Percentiles rank a stretch among this genome's conserved stretches.
Evolutionary conservation across 1,140 invertebrate genomes (phyloP).

Genomic region (Glossosoma conforme): DNA sequence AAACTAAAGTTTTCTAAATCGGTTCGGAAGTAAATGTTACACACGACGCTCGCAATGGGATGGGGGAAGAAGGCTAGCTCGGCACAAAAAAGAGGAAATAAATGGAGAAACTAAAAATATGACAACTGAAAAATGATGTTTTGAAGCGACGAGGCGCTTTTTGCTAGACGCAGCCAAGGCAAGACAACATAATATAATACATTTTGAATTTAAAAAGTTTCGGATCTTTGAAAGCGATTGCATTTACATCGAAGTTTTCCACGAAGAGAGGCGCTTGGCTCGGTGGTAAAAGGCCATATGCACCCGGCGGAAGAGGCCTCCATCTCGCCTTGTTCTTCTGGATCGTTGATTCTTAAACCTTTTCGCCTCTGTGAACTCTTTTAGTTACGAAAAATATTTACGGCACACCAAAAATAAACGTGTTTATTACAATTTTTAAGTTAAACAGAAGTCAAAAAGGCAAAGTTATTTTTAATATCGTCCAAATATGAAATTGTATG

Average conservation of each 20-base stretch:
- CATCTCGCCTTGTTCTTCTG: too few relatives aligned
- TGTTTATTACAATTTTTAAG: too few relatives aligned
- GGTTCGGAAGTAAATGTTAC: constrained; percentile 1
- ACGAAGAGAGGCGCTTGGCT: constrained; percentile 1
- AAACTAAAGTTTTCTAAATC: constrained; percentile 3
- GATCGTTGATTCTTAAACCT: too few relatives aligned
- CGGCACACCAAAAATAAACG: too few relatives aligned
- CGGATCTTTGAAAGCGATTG: constrained; percentile 26
- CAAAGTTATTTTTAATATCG: too few relatives aligned
- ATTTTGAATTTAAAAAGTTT: constrained; percentile 29
- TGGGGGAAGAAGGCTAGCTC: neutral
- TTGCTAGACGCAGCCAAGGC: constrained; percentile 10
- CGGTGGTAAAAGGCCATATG: too few relatives aligned
- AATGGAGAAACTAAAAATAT: constrained; percentile 20
- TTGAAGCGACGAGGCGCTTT: constrained; percentile 19
- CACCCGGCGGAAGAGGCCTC: too few relatives aligned
- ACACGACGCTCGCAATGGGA: neutral
- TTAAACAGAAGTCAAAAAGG: too few relatives aligned
- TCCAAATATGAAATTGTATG: too few relatives aligned
- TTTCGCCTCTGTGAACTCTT: too few relatives aligned
- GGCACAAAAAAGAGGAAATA: constrained; percentile 11
- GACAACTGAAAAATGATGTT: constrained; percentile 29
- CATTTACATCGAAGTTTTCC: constrained; percentile 29
- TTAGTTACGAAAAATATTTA: too few relatives aligned
- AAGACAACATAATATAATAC: constrained; percentile 19